Evolutionary conservation across 1,140 invertebrate species (phyloP).

Genomic region (Thaumatotibia leucotreta): DNA sequence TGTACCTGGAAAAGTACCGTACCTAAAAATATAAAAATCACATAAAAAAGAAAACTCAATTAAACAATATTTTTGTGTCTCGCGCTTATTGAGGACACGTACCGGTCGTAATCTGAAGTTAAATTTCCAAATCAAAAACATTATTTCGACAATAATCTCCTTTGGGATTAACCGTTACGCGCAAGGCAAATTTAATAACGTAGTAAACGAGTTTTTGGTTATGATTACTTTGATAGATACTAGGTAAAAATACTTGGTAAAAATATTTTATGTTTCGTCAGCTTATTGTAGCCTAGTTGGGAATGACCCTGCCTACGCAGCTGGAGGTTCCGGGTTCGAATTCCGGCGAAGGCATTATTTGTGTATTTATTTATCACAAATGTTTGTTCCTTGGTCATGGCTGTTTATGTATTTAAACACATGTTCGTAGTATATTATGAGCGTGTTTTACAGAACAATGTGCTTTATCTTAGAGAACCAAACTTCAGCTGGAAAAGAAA

Average conservation of each 20-base stretch:
- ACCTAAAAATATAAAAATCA: background rate
- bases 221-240: background rate
- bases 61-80: background rate
- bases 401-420: too few relatives aligned
- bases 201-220: background rate
- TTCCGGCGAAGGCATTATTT: too few relatives aligned
- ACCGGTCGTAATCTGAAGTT: background rate
- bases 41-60: background rate
- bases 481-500: too few relatives aligned
- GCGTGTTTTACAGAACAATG: too few relatives aligned
- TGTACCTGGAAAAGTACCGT: background rate
- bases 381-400: too few relatives aligned
- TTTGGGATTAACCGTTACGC: slow-evolving; percentile 1
- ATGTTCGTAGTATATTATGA: too few relatives aligned
- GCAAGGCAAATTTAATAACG: background rate
- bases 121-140: slow-evolving; percentile 11
- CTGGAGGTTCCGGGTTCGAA: too few relatives aligned
- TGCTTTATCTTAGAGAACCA: too few relatives aligned
- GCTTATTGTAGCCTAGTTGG: too few relatives aligned
- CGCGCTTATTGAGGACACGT: background rate
- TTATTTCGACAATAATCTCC: slow-evolving; percentile 10
- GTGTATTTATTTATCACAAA: too few relatives aligned
- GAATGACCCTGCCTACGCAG: too few relatives aligned
- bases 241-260: background rate
- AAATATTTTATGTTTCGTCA: background rate